Evolutionary conservation across 2,888 invertebrate species (phyloP).

Genomic region (Chouioia cunea): DNA sequence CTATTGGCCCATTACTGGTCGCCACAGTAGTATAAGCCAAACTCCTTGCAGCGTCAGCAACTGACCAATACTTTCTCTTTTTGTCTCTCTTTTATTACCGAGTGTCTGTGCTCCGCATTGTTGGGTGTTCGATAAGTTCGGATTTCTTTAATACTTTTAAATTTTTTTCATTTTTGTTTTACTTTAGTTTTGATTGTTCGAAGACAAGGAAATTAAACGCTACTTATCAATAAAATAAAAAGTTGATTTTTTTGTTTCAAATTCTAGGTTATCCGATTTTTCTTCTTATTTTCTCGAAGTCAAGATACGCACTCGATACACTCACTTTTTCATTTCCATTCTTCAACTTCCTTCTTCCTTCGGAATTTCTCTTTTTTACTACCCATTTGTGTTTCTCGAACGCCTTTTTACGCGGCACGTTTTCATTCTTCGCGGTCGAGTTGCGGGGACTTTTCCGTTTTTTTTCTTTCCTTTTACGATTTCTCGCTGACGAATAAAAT

Average conservation of each 20-base stretch:
- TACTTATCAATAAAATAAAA: no score
- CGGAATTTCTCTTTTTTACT: constrained; percentile 6
- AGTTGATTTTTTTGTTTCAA: no score
- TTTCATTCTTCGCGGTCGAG: constrained; percentile 39
- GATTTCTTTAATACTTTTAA: no score
- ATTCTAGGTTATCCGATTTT: no score
- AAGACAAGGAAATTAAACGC: no score
- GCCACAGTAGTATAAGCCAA: constrained; percentile 62
- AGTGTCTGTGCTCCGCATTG: constrained; percentile 44
- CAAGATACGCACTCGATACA: no score
- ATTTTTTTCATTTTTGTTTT: constrained; percentile 38
- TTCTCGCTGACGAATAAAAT: constrained; percentile 44
- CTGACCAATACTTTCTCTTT: constrained; percentile 49
- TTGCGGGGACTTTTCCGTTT: background rate
- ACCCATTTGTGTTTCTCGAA: constrained; percentile 8
- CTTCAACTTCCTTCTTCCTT: no score
- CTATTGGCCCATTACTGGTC: constrained; percentile 68
- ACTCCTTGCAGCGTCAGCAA: constrained; percentile 67
- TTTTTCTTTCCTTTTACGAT: constrained; percentile 50
- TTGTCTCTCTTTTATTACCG: constrained; percentile 33
- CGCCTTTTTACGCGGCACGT: constrained; percentile 45
- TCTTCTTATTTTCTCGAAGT: no score
- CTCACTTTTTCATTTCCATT: constrained; percentile 1
- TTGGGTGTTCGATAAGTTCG: constrained; percentile 35
- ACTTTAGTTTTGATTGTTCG: background rate